phyloP scores from a whole-genome alignment of 92 coral and sea anemone genomes.

The Siderastrea radians region DNA sequence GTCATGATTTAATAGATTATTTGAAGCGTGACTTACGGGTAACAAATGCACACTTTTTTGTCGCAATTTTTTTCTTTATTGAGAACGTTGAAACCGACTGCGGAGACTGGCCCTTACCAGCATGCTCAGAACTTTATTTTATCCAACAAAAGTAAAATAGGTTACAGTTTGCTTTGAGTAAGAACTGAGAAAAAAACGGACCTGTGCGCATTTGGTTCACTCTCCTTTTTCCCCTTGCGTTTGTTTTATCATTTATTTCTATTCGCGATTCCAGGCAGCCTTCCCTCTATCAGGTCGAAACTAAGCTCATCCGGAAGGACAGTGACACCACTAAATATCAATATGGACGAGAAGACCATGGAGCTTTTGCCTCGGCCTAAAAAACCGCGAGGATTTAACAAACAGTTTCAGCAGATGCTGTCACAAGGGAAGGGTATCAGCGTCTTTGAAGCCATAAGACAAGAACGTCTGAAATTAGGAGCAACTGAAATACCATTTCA shows the following conservation, averaged over 20 bases:
- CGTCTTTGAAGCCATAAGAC: constrained; percentile 8
- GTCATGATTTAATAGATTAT: background rate
- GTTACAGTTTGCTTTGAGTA: no score
- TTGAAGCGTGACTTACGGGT: no score
- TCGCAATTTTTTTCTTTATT: no score
- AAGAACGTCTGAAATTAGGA: background rate
- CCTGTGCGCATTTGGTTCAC: no score
- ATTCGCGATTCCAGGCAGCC: constrained; percentile 1
- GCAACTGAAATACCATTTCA: background rate
- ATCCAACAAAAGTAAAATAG: no score
- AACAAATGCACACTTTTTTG: no score
- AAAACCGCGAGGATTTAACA: background rate
- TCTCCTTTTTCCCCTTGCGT: background rate
- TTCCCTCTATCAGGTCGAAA: background rate
- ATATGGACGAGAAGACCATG: background rate
- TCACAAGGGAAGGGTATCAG: constrained; percentile 35
- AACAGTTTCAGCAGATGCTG: constrained; percentile 8
- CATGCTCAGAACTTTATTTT: no score
- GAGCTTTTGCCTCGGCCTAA: background rate
- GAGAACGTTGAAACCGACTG: no score
- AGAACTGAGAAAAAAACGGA: no score
- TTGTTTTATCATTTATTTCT: background rate
- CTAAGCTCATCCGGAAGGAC: constrained; percentile 7
- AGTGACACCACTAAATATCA: constrained; percentile 10
- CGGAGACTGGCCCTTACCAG: no score